Conservation (phyloP, 2,797 vertebrate species). For the Neosalanx taihuensis region DNA sequence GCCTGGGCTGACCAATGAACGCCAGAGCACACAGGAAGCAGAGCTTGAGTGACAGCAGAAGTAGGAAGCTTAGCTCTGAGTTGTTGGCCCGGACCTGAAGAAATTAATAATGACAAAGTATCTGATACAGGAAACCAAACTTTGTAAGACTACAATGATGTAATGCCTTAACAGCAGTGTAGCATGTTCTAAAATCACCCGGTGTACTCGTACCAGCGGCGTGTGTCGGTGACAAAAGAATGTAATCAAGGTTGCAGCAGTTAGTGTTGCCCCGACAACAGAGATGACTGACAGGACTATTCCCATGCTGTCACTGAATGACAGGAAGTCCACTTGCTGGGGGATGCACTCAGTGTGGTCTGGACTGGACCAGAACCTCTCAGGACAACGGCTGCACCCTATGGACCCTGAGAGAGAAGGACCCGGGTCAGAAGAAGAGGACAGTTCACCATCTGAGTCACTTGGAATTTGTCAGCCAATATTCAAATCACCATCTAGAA, state of each 20-base stretch:
- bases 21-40: conserved; percentile 48
- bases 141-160: neutral
- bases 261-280: conserved; percentile 42
- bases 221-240: conserved; percentile 44
- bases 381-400: conserved; percentile 44
- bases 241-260: conserved; percentile 38
- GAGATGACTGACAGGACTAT: conserved; percentile 46
- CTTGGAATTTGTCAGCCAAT: too few relatives aligned
- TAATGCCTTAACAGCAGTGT: neutral
- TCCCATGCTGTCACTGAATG: conserved; percentile 35
- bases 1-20: conserved; percentile 47
- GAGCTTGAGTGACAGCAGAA: conserved; percentile 52
- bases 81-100: conserved; percentile 48
- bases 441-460: neutral
- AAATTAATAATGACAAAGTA: neutral
- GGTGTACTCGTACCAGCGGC: conserved; percentile 25
- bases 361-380: conserved; percentile 48
- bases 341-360: conserved; percentile 40
- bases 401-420: conserved; percentile 33
- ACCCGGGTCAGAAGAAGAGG: neutral
- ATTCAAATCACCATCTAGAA: too few relatives aligned
- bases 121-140: neutral
- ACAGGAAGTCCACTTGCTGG: conserved; percentile 50
- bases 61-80: conserved; percentile 54
- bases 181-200: neutral